Evolutionary conservation across 2,888 invertebrate genomes (phyloP), one percentile per base, ranked within the genome.

Genomic region (Zygogramma bicolorata): DNA sequence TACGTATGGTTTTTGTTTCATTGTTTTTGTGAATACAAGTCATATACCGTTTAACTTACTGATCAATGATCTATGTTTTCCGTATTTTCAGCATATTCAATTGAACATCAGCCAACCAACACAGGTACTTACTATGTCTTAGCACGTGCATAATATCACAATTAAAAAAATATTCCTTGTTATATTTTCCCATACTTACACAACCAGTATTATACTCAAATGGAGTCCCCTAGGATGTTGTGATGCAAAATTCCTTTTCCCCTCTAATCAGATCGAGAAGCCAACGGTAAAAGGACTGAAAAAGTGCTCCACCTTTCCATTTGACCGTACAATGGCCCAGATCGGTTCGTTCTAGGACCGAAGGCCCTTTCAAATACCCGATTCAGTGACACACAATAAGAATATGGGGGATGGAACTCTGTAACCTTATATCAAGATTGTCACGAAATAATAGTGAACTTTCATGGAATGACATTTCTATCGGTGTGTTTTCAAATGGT

Each of bases 111-210:
- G n/a, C n/a, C n/a, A n/a, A n/a, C n/a, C n/a, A n/a, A n/a, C n/a
- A n/a, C n/a, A n/a, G n/a, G n/a, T n/a, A n/a, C n/a, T n/a, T n/a
- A n/a, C n/a, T n/a, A n/a, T n/a, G n/a, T n/a, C n/a, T n/a, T n/a
- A 34, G 34, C 62, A 29, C 53, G 38, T 62, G 34, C 57, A 20
- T 61, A 22, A 53, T 34, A 34, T 13, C 15, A 20, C 18, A 29
- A 46, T 27, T 60, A 8, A 53, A 66, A 70, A 78, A 80, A 80
- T 79, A 75, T 78, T 80, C 79, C 81, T 79, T 79, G 77, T 79
- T 79, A 80, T 81, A 79, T 79, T 80, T 79, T 78, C 77, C 75
- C 75, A 72, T 68, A 67, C 72, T n/a, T n/a, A n/a, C n/a, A 53
- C 66, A 53, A 68, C 69, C 77, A 74, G 70, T 72, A 71, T 70